A percentile compares a stretch with the other conserved stretches of the same genome.
phyloP scores from a whole-genome alignment of 2,797 vertebrate species.

The Apogon talboti region DNA sequence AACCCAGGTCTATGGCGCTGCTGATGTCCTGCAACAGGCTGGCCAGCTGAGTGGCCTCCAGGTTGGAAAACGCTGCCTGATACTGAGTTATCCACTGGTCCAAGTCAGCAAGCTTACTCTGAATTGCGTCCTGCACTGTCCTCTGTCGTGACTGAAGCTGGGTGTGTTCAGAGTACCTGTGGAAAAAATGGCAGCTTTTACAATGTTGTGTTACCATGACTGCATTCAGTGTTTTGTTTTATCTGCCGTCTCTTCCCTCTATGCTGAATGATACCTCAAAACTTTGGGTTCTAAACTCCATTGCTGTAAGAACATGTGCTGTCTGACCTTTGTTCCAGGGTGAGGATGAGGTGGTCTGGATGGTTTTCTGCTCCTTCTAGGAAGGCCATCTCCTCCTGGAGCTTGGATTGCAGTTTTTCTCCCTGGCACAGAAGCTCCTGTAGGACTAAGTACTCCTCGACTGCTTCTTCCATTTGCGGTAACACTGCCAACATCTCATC shows the following conservation, averaged over 20 bases:
- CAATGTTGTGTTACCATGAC: not conserved
- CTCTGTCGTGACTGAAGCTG: slow-evolving; percentile 95
- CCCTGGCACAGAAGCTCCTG: slow-evolving; percentile 92
- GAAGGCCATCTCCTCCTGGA: slow-evolving; percentile 93
- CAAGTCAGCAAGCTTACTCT: slow-evolving; percentile 94
- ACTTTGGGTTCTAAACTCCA: not conserved
- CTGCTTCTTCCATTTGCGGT: slow-evolving; percentile 91
- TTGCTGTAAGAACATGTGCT: not conserved
- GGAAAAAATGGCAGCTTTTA: not conserved
- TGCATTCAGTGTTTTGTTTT: not conserved
- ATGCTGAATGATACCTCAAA: not conserved
- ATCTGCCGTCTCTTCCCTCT: not conserved
- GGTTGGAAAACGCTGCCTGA: slow-evolving; percentile 93
- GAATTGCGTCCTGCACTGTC: slow-evolving; percentile 95
- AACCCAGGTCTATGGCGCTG: slow-evolving; percentile 95
- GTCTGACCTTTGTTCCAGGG: slow-evolving; percentile 90
- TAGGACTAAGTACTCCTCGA: slow-evolving; percentile 92
- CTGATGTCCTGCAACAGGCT: slow-evolving; percentile 97
- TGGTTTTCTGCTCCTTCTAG: slow-evolving; percentile 92
- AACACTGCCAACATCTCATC: slow-evolving; percentile 95
- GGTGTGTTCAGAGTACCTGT: slow-evolving; percentile 95
- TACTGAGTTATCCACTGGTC: slow-evolving; percentile 98
- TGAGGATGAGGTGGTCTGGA: slow-evolving; percentile 90
- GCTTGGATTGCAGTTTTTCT: slow-evolving; percentile 91
- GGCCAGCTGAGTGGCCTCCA: slow-evolving; percentile 96